Conservation (phyloP, 2,113 vertebrate species). For the Peucedramus taeniatus region DNA sequence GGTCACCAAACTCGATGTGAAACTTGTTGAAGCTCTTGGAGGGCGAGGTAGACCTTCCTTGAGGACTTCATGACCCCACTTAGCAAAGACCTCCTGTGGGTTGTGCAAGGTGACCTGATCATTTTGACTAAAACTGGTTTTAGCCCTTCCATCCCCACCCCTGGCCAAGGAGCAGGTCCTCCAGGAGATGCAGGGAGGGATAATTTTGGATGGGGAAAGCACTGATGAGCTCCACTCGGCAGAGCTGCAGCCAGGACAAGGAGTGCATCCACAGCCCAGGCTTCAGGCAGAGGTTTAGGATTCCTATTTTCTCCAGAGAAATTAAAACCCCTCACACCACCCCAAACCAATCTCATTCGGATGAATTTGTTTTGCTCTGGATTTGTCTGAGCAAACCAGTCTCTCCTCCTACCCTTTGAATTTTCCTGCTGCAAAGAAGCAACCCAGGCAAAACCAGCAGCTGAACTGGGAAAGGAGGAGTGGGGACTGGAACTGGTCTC, state of each 20-base stretch:
- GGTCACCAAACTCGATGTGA: not conserved
- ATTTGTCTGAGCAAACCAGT: not conserved
- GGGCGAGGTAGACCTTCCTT: not conserved
- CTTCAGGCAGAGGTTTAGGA: not conserved
- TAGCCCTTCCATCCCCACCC: not conserved
- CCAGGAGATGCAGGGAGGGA: not conserved
- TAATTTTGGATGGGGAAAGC: not conserved
- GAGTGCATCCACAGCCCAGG: not conserved
- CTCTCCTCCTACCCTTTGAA: not conserved
- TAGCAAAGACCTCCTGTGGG: not conserved
- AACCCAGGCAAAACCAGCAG: not conserved
- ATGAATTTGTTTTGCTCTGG: not conserved
- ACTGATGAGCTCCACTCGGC: not conserved
- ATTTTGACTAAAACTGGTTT: not conserved
- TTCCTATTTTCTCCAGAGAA: not conserved
- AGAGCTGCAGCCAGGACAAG: not conserved
- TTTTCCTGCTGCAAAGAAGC: not conserved
- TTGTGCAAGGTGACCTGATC: not conserved
- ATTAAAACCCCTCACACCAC: not conserved
- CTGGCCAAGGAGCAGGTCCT: not conserved
- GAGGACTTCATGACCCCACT: not conserved
- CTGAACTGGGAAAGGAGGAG: not conserved
- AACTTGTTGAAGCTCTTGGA: not conserved
- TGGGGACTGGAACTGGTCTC: not conserved
- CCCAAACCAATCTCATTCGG: not conserved